A percentile compares a stretch with the other conserved stretches of the same genome.
These are phyloP conservation scores for Atherinosoma microstoma DNA, from an alignment of 2,797 vertebrate genomes.

Conservation along the genomic window DNA sequence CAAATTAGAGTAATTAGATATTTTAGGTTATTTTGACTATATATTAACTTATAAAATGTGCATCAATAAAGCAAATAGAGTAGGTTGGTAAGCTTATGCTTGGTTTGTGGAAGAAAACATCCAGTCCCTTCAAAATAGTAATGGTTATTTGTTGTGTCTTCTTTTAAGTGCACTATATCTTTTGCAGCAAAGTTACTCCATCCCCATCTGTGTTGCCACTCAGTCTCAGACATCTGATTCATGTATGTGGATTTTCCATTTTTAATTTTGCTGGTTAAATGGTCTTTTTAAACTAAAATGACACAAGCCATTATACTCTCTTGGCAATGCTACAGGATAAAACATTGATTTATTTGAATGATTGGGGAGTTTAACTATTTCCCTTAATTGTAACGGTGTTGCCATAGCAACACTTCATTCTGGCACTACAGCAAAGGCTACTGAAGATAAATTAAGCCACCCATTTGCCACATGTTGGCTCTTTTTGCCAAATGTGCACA, in stretches of 20 bases:
- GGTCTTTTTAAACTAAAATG: constrained; percentile 17
- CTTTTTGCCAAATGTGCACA: constrained; percentile 69
- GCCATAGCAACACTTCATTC: constrained; percentile 58
- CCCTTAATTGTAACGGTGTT: constrained; percentile 53
- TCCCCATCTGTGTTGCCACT: neutral
- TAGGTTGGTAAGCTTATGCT: neutral
- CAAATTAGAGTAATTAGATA: neutral
- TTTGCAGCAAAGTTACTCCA: neutral
- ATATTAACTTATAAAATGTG: neutral
- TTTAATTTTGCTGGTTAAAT: neutral
- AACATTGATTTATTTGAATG: constrained; percentile 50
- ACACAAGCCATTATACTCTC: constrained; percentile 20
- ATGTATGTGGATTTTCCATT: constrained; percentile 2
- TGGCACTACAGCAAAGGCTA: constrained; percentile 55
- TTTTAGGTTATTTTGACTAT: neutral
- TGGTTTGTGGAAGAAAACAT: neutral
- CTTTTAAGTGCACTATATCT: neutral
- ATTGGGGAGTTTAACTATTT: constrained; percentile 47
- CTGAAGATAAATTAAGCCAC: constrained; percentile 69
- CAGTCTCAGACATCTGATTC: neutral
- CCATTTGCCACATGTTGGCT: constrained; percentile 82
- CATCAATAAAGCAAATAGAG: neutral
- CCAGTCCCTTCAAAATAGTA: neutral
- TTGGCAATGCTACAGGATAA: constrained; percentile 31
- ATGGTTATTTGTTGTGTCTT: neutral